Evolutionary conservation across 2,797 vertebrate species (phyloP), one percentile per base, ranked within the genome.

Genomic region (Balearica regulorum): DNA sequence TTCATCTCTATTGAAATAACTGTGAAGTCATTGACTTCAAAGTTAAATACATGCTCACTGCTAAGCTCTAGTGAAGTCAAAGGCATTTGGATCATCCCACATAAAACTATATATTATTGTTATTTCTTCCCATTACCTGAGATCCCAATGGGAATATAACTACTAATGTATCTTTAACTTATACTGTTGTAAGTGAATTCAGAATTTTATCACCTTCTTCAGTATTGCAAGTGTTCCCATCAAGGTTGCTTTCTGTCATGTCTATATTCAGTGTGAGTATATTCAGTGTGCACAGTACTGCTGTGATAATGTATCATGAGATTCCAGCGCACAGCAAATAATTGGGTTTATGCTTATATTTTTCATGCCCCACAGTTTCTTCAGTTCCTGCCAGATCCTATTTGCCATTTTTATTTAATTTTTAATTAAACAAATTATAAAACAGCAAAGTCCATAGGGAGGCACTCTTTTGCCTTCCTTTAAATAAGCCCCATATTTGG

Each of bases 161-260:
- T 83, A 65, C 48, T 96, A 95, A 95, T 85, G 64, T 64, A 73
- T 89, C 78, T 87, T 81, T 80, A 73, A 91, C 66, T 94, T 90
- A 53, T 71, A 39, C 41, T 92, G 39, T 49, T 69, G 29, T 83
- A 89, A 93, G 55, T 73, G 81, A 93, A 89, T 94, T 94, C 78
- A 83, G 55, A 90, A 71, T 95, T 96, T 96, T 96, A 95, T 91
- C 93, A 75, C 78, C 68, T 92, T 85, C 41, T 90, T 89, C 78
- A 60, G n/a, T 31, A 26, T 11, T 85, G 53, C n/a, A 73, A 89
- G 76, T 49, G 57, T 58, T 96, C 49, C 49, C 33, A 85, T 96
- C 92, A 90, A 87, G 13, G 15, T 64, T 92, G 55, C 33, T 94
- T 87, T 90, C 92, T 92, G 70, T 69, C 83, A 60, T 77, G 55